Evolutionary conservation across 2,113 vertebrate genomes (phyloP).

Genomic region (Ceyx melanurus): DNA sequence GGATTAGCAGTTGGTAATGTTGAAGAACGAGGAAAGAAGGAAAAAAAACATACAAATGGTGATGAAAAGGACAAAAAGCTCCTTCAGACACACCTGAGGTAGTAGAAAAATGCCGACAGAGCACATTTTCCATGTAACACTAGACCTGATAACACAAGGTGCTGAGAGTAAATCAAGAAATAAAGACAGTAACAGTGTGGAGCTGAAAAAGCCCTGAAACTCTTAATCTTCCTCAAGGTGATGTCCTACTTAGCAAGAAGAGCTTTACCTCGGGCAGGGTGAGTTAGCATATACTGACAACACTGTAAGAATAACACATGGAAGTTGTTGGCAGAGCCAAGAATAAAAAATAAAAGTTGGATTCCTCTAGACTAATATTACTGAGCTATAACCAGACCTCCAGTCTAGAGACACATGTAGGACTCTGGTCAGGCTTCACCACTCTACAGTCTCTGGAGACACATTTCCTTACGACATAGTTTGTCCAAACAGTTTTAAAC

Average conservation of each 20-base stretch:
- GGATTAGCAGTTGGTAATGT: neutral
- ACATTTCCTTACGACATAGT: fast-evolving
- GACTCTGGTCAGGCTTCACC: neutral
- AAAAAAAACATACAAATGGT: neutral
- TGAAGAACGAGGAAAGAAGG: neutral
- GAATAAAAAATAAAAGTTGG: neutral
- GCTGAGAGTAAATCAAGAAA: slow-evolving; percentile 4
- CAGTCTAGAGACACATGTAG: neutral
- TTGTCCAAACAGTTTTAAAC: neutral
- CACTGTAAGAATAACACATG: neutral
- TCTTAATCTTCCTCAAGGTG: neutral
- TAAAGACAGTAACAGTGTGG: neutral
- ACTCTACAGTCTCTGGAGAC: neutral
- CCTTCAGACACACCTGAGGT: neutral
- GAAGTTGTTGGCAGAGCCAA: neutral
- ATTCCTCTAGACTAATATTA: neutral
- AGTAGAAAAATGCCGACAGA: neutral
- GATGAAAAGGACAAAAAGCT: slow-evolving; percentile 2
- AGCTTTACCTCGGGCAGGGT: neutral
- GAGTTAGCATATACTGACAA: neutral
- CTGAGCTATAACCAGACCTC: neutral
- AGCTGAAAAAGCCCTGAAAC: neutral
- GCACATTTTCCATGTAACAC: neutral
- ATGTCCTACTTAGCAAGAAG: neutral
- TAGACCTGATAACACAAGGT: neutral